phyloP scores from a whole-genome alignment of 2,113 vertebrate species.

The Semnornis frantzii region DNA sequence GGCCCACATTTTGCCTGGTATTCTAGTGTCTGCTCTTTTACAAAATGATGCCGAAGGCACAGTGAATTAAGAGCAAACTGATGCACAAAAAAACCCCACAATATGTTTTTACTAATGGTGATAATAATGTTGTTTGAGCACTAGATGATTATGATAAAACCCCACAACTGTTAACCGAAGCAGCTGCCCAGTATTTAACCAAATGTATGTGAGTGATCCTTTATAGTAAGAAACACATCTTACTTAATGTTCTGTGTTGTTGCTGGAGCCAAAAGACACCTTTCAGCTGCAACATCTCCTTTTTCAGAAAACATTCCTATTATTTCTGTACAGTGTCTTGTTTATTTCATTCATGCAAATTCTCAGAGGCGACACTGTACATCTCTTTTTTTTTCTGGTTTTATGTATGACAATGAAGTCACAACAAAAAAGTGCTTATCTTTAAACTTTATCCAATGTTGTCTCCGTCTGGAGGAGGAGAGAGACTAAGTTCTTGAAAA shows the following conservation, averaged over 20 bases:
- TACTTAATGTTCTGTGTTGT: background rate
- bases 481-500: too few relatives aligned
- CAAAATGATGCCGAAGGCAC: background rate
- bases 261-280: background rate
- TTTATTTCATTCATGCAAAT: background rate
- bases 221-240: background rate
- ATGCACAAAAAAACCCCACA: background rate
- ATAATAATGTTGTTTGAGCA: background rate
- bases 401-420: background rate
- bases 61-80: background rate
- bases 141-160: background rate
- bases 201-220: background rate
- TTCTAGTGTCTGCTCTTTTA: background rate
- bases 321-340: background rate
- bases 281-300: background rate
- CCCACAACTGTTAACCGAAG: background rate
- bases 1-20: too few relatives aligned
- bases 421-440: background rate
- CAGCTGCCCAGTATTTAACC: background rate
- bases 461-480: too few relatives aligned
- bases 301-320: background rate
- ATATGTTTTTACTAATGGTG: background rate
- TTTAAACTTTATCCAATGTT: background rate
- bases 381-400: background rate
- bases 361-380: background rate